A percentile compares a stretch with the other conserved stretches of the same genome.
Evolutionary conservation across 2,888 invertebrate species (phyloP).

Genomic region (Scotopteryx bipunctaria): DNA sequence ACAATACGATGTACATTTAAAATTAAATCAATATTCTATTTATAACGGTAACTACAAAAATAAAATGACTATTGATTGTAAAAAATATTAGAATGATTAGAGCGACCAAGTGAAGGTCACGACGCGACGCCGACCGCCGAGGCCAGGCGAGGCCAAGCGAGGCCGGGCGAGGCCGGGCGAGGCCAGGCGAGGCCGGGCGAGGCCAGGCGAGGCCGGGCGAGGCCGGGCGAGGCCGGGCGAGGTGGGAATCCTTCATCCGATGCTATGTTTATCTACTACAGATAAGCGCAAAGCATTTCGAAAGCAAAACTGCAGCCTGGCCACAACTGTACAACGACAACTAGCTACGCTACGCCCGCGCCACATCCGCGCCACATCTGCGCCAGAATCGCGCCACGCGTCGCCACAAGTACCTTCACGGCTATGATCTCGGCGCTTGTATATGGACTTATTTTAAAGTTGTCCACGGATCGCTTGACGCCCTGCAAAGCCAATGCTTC

Average conservation of each 20-base stretch:
- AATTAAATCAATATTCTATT: too few relatives aligned
- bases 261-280: background rate
- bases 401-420: constrained; percentile 89
- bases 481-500: constrained; percentile 85
- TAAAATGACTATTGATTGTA: too few relatives aligned
- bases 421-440: constrained; percentile 95
- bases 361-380: background rate
- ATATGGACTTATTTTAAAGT: constrained; percentile 87
- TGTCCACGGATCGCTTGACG: constrained; percentile 94
- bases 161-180: too few relatives aligned
- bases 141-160: too few relatives aligned
- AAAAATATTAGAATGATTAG: too few relatives aligned
- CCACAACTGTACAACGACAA: constrained; percentile 1
- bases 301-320: constrained; percentile 8
- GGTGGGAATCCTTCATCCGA: background rate
- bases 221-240: too few relatives aligned
- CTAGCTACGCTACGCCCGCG: constrained; percentile 5
- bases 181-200: too few relatives aligned
- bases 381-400: background rate
- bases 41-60: too few relatives aligned
- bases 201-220: too few relatives aligned
- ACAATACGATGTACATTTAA: too few relatives aligned
- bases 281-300: constrained; percentile 16
- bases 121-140: too few relatives aligned
- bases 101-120: too few relatives aligned